Evolutionary conservation across 23 tunicate species (phyloP).

Genomic region (Clavelina lepadiformis): DNA sequence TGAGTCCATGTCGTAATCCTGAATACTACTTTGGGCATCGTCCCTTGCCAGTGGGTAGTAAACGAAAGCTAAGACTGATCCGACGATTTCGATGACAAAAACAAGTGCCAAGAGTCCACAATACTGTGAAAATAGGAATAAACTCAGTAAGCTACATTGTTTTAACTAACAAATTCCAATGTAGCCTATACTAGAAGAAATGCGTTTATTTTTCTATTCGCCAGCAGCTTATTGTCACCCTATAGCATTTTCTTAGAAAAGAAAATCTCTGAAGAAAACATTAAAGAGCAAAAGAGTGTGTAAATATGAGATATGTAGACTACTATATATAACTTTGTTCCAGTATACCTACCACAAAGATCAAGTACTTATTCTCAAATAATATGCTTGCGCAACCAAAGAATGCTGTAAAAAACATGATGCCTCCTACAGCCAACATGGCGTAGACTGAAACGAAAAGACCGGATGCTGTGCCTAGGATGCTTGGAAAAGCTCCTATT

Average conservation of each 20-base stretch:
- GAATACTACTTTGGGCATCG: slow-evolving; percentile 39
- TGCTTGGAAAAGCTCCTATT: slow-evolving; percentile 26
- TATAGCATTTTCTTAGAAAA: too few relatives aligned
- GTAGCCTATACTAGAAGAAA: too few relatives aligned
- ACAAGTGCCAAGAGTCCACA: slow-evolving; percentile 6
- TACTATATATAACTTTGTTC: too few relatives aligned
- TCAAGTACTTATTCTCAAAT: slow-evolving; percentile 14
- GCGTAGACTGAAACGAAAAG: slow-evolving; percentile 25
- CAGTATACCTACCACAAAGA: slow-evolving; percentile 35
- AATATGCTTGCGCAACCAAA: slow-evolving; percentile 20
- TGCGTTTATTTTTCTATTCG: too few relatives aligned
- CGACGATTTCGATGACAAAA: slow-evolving; percentile 33
- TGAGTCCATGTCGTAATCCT: slow-evolving; percentile 6
- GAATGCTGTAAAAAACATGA: slow-evolving; percentile 22
- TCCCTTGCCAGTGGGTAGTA: slow-evolving; percentile 55
- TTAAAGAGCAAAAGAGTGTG: too few relatives aligned
- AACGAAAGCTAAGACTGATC: slow-evolving; percentile 48
- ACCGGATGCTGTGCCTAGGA: slow-evolving; percentile 21
- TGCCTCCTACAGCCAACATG: slow-evolving; percentile 27
- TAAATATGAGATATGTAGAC: too few relatives aligned
- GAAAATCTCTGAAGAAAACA: too few relatives aligned
- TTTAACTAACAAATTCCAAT: too few relatives aligned
- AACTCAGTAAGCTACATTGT: too few relatives aligned
- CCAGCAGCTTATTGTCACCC: too few relatives aligned
- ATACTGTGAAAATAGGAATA: slow-evolving; percentile 28